Evolutionary conservation across 2,113 vertebrate species (phyloP).

Genomic region (Campylomormyrus tamandua): DNA sequence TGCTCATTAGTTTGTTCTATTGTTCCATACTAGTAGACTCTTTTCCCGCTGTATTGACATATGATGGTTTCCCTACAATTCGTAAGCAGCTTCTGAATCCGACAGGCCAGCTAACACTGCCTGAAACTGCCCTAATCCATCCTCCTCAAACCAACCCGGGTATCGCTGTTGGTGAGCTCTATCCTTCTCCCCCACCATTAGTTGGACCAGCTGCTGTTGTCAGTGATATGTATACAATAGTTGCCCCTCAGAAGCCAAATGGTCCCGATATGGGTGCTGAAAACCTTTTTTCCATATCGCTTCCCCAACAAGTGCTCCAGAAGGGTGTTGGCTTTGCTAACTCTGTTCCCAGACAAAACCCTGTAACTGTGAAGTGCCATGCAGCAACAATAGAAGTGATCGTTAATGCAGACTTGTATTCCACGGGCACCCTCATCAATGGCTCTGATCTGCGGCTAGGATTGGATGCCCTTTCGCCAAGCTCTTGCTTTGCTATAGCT

Average conservation of each 20-base stretch:
- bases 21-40: background rate
- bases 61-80: background rate
- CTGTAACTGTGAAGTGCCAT: slow-evolving; percentile 45
- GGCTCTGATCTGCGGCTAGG: slow-evolving; percentile 43
- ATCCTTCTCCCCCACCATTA: background rate
- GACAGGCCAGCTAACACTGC: background rate
- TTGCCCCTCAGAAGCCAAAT: background rate
- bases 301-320: background rate
- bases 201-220: background rate
- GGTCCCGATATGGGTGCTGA: background rate
- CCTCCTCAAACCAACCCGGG: background rate
- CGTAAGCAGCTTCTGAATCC: background rate
- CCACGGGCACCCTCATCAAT: slow-evolving; percentile 39
- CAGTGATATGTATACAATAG: background rate
- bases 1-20: background rate
- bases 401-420: slow-evolving; percentile 48
- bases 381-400: slow-evolving; percentile 46
- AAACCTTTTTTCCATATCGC: background rate
- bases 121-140: background rate
- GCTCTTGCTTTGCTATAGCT: slow-evolving; percentile 31
- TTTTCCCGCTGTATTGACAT: background rate
- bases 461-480: background rate
- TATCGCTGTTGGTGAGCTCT: background rate
- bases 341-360: background rate
- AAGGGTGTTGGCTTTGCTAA: background rate